Conservation (phyloP, 2,888 invertebrate species). For the Apotomis capreana region DNA sequence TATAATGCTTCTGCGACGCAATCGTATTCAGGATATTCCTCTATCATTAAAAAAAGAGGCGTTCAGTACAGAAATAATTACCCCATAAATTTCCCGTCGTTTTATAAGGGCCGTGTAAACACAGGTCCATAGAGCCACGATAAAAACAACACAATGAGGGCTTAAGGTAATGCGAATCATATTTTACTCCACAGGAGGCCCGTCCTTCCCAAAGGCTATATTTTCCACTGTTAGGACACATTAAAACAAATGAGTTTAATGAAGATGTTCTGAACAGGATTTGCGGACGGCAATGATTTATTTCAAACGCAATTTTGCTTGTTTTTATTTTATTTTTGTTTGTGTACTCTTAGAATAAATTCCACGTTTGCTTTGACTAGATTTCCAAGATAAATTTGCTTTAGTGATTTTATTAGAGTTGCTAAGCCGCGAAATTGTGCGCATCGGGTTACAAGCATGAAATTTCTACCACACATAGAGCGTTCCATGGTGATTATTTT, state of each 20-base stretch:
- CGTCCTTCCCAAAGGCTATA: conserved; percentile 57
- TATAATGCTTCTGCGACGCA: too few relatives aligned
- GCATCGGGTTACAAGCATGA: too few relatives aligned
- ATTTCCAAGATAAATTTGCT: too few relatives aligned
- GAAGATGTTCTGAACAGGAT: conserved; percentile 55
- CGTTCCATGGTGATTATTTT: too few relatives aligned
- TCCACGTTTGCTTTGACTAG: too few relatives aligned
- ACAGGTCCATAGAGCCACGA: conserved; percentile 62
- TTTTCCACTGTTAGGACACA: conserved; percentile 58
- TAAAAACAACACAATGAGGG: conserved; percentile 76
- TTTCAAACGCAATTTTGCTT: not conserved
- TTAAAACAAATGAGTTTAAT: conserved; percentile 65
- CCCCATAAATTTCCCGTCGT: conserved; percentile 45
- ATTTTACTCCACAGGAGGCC: conserved; percentile 71
- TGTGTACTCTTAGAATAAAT: too few relatives aligned
- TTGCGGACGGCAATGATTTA: conserved; percentile 39
- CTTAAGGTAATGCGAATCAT: conserved; percentile 74
- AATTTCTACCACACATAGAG: too few relatives aligned
- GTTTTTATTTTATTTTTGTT: not conserved
- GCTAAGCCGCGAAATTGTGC: too few relatives aligned
- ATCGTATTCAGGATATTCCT: not conserved
- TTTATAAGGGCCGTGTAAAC: conserved; percentile 61
- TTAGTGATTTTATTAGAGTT: too few relatives aligned
- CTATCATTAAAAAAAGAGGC: not conserved
- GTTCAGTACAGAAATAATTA: conserved; percentile 22